These are phyloP conservation scores for Harpegnathos saltator DNA, from an alignment of 1,140 invertebrate species.

Conservation along the genomic window DNA sequence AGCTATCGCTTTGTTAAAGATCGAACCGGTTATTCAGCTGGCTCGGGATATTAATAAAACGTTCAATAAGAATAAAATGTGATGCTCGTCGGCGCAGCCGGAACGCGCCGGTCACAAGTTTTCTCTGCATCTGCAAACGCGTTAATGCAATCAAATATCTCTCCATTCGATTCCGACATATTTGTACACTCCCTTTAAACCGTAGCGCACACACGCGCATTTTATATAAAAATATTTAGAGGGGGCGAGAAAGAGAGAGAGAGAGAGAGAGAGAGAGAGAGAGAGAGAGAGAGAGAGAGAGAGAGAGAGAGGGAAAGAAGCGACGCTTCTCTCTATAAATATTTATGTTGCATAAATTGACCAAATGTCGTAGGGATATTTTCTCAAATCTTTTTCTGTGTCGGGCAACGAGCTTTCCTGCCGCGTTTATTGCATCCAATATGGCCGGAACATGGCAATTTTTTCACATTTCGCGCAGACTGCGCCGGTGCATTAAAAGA, in stretches of 20 bases:
- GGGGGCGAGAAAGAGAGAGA: no score
- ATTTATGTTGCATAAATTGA: no score
- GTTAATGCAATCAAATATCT: neutral
- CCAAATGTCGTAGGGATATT: neutral
- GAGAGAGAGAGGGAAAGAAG: no score
- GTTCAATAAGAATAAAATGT: neutral
- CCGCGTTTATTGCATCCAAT: neutral
- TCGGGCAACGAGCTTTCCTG: neutral
- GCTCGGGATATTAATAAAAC: neutral
- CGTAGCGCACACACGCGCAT: no score
- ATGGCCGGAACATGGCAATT: neutral
- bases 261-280: no score
- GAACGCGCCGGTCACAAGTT: neutral
- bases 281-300: no score
- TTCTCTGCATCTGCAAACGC: neutral
- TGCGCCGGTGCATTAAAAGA: neutral
- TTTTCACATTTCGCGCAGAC: neutral
- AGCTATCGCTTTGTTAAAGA: slow-evolving; percentile 31
- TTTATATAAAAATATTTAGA: no score
- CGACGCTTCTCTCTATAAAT: no score
- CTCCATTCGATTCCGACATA: neutral
- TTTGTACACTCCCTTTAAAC: neutral
- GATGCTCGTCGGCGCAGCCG: neutral
- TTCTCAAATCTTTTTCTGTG: neutral
- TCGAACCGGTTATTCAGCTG: neutral